Conservation (phyloP, 37 sponge, comb jelly and placozoan genomes). For the Aplysina aerophoba region DNA sequence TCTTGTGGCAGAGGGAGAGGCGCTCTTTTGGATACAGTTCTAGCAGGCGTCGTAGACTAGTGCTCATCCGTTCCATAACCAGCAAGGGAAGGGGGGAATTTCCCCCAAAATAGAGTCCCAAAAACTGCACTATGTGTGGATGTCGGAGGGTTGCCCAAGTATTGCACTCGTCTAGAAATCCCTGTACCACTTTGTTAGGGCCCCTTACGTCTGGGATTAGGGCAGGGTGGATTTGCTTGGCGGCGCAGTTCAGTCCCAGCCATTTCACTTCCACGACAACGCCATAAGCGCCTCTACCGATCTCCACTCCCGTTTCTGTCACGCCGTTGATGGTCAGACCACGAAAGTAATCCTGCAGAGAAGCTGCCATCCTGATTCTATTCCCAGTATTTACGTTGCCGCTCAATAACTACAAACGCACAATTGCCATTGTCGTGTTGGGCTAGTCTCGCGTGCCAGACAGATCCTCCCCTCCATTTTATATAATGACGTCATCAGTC, state of each 20-base stretch:
- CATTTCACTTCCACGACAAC: conserved; percentile 4
- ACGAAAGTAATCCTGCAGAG: not conserved
- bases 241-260: conserved; percentile 6
- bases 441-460: too few species aligned
- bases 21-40: not conserved
- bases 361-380: too few species aligned
- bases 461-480: too few species aligned
- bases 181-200: not conserved
- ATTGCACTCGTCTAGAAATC: conserved; percentile 21
- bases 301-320: not conserved
- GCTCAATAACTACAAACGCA: too few species aligned
- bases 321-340: not conserved
- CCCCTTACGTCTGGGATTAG: not conserved
- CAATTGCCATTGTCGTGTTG: too few species aligned
- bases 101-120: conserved; percentile 3
- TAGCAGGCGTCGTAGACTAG: conserved; percentile 10
- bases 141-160: conserved; percentile 11
- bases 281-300: conserved; percentile 31
- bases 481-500: too few species aligned
- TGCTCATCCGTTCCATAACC: conserved; percentile 24
- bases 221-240: not conserved
- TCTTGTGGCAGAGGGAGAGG: conserved; percentile 17
- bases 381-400: too few species aligned
- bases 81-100: not conserved
- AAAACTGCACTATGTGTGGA: conserved; percentile 30